phyloP scores from a whole-genome alignment of 2,888 invertebrate genomes.

The Xestia c-nigrum region DNA sequence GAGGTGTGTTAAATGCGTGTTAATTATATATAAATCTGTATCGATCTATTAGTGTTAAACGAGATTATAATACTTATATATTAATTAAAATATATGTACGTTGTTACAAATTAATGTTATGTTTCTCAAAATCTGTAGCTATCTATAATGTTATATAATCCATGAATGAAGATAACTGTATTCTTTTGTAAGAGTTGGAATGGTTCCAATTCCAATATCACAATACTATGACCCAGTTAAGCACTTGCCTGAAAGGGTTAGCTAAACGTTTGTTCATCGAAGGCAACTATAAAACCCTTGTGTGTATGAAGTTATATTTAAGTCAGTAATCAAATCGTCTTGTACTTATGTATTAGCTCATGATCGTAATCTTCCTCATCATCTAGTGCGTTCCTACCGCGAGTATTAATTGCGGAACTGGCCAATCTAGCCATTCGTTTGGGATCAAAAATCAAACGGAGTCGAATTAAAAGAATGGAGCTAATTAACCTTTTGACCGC shows the following conservation, averaged over 20 bases:
- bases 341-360: neutral
- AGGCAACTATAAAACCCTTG: neutral
- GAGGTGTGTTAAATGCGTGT: conserved; percentile 22
- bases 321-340: conserved; percentile 4
- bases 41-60: conserved; percentile 25
- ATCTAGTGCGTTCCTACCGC: neutral
- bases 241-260: conserved; percentile 14
- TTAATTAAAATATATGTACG: conserved; percentile 6
- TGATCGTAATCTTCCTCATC: conserved; percentile 4
- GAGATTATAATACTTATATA: conserved; percentile 28
- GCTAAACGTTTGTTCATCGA: conserved; percentile 15
- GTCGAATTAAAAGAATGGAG: neutral
- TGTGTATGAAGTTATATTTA: conserved; percentile 1
- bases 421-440: neutral
- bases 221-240: conserved; percentile 46
- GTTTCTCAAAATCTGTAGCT: conserved; percentile 39
- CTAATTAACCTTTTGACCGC: neutral
- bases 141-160: conserved; percentile 27
- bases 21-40: conserved; percentile 23
- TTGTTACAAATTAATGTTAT: conserved; percentile 46
- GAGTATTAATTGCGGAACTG: conserved; percentile 4
- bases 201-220: conserved; percentile 55
- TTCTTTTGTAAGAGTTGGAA: conserved; percentile 46
- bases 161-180: conserved; percentile 21
- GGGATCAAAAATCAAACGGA: neutral